Percentiles rank a stretch among this genome's conserved stretches.
Conservation (phyloP, 2,888 invertebrate species). For the Nasonia oneida region DNA sequence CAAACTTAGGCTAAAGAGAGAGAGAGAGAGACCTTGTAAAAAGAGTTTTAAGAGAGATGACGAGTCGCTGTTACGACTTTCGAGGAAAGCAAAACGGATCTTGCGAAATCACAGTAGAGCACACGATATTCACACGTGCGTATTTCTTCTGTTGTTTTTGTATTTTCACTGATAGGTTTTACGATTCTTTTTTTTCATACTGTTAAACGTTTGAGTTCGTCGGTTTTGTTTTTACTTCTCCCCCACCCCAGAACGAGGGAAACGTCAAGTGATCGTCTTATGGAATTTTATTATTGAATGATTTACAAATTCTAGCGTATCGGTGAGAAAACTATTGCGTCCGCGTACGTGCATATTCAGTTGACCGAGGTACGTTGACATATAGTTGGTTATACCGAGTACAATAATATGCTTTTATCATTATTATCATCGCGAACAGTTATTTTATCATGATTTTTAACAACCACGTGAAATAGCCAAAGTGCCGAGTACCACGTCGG, state of each 20-base stretch:
- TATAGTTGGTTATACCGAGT: not conserved
- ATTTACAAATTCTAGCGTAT: constrained; percentile 1
- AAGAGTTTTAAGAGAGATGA: constrained; percentile 17
- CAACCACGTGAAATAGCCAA: constrained; percentile 7
- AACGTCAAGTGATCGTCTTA: not conserved
- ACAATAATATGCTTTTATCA: not conserved
- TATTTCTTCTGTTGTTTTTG: constrained; percentile 8
- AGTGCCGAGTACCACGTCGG: not conserved
- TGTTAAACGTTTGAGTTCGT: constrained; percentile 22
- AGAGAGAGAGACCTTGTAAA: constrained; percentile 24
- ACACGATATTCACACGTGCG: not conserved
- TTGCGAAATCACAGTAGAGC: not conserved
- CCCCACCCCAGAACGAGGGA: not conserved
- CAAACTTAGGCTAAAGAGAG: constrained; percentile 46
- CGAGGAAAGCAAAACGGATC: not conserved
- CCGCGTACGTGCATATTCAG: not conserved
- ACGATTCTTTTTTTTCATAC: constrained; percentile 28
- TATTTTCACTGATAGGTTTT: constrained; percentile 8
- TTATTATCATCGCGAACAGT: not conserved
- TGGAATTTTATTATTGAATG: constrained; percentile 23
- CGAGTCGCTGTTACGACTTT: constrained; percentile 14
- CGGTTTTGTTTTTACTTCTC: not conserved
- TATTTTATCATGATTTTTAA: constrained; percentile 12
- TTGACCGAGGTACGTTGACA: constrained; percentile 3
- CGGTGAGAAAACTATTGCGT: not conserved